Percentiles rank a stretch among this genome's conserved stretches.
Conservation (phyloP, 1,140 invertebrate species). For the Scaptomyza pallida region DNA sequence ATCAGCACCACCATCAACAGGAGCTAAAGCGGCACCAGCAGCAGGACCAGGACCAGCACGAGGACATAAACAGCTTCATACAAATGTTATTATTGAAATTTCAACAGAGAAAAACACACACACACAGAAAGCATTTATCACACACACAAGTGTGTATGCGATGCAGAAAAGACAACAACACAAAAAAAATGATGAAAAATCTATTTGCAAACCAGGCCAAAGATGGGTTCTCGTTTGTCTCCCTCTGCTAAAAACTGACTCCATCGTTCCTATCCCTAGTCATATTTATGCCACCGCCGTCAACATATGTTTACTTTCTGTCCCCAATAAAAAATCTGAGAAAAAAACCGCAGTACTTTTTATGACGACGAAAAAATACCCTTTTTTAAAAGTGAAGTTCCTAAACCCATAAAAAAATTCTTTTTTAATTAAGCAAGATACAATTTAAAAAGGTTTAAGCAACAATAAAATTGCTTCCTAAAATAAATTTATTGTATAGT, state of each 20-base stretch:
- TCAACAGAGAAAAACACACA: slow-evolving; percentile 39
- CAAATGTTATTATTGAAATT: slow-evolving; percentile 82
- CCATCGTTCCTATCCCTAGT: slow-evolving; percentile 18
- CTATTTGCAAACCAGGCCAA: slow-evolving; percentile 59
- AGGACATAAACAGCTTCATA: slow-evolving; percentile 76
- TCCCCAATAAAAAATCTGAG: slow-evolving; percentile 7
- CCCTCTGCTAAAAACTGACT: neutral
- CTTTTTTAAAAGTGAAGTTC: neutral
- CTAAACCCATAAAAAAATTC: no score
- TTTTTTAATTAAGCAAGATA: no score
- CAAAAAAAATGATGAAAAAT: slow-evolving; percentile 74
- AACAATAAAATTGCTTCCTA: no score
- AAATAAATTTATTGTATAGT: no score
- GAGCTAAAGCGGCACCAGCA: neutral
- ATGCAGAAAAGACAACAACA: slow-evolving; percentile 37
- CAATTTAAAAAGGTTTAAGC: no score
- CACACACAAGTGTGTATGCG: slow-evolving; percentile 55
- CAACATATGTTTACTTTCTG: slow-evolving; percentile 60
- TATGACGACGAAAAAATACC: neutral
- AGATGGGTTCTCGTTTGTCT: neutral
- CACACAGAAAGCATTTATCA: slow-evolving; percentile 62
- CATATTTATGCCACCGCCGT: slow-evolving; percentile 44
- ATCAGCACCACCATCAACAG: slow-evolving; percentile 4
- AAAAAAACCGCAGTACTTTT: neutral
- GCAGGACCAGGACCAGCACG: slow-evolving; percentile 18